Evolutionary conservation across 2,888 invertebrate genomes (phyloP).

Genomic region (Cheilosia vulpina): DNA sequence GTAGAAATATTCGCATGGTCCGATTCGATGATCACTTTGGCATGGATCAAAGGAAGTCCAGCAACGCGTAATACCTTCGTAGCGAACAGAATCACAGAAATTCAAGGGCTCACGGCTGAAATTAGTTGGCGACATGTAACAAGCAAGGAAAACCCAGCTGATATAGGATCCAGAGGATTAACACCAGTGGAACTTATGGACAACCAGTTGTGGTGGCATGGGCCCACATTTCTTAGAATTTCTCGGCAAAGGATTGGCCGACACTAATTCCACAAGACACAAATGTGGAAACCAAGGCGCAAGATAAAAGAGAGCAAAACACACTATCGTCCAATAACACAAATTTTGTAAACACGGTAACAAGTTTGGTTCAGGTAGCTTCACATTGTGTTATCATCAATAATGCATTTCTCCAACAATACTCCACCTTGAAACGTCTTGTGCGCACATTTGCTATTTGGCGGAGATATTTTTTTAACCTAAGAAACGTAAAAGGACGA

Average conservation of each 20-base stretch:
- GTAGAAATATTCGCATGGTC: background rate
- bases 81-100: background rate
- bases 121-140: too few species aligned
- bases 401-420: background rate
- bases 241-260: background rate
- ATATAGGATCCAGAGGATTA: conserved; percentile 17
- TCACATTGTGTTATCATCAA: background rate
- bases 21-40: too few species aligned
- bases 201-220: background rate
- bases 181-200: background rate
- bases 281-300: background rate
- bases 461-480: background rate
- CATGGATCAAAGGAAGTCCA: conserved; percentile 12
- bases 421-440: background rate
- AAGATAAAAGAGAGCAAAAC: background rate
- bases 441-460: background rate
- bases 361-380: background rate
- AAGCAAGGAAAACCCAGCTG: conserved; percentile 13
- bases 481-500: too few species aligned
- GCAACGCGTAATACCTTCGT: background rate
- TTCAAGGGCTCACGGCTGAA: too few species aligned
- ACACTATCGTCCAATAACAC: background rate
- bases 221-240: background rate
- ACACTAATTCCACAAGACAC: background rate
- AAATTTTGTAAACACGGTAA: background rate